A percentile compares a stretch with the other conserved stretches of the same genome.
These are phyloP conservation scores for Nesoenas mayeri DNA, from an alignment of 2,113 vertebrate species.

Conservation along the genomic window DNA sequence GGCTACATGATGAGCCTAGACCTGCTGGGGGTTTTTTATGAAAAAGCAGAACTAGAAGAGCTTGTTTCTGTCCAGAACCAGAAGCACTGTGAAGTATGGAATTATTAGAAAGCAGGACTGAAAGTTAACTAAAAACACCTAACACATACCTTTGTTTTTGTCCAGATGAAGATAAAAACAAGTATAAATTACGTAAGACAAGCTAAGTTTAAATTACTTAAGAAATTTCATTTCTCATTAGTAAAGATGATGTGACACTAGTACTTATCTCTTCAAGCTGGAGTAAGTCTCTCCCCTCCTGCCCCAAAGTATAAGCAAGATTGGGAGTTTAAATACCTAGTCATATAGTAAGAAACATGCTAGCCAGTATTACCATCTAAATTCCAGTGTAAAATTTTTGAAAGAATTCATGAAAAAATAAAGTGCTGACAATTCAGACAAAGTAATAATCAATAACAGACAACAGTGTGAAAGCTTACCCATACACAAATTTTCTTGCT, in stretches of 20 bases:
- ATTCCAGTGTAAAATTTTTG: accelerated
- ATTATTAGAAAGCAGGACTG: not conserved
- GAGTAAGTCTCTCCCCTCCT: not conserved
- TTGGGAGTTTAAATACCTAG: not conserved
- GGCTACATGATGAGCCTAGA: not conserved
- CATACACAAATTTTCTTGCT: constrained; percentile 90
- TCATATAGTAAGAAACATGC: not conserved
- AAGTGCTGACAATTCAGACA: not conserved
- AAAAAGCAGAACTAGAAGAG: not conserved
- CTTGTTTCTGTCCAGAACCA: not conserved
- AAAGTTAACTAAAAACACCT: not conserved
- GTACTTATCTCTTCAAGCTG: not conserved
- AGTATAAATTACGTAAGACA: not conserved
- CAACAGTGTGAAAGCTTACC: constrained; percentile 76
- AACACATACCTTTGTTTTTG: not conserved
- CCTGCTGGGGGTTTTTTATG: not conserved
- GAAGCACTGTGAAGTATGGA: not conserved
- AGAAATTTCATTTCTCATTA: not conserved
- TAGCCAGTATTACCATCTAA: not conserved
- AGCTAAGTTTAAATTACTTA: not conserved
- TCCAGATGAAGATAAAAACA: not conserved
- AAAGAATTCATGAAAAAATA: not conserved
- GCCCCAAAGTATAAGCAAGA: accelerated
- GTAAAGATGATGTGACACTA: not conserved
- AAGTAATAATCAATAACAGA: not conserved